Conservation (phyloP, 2,797 vertebrate genomes). For the Astyanax mexicanus region DNA sequence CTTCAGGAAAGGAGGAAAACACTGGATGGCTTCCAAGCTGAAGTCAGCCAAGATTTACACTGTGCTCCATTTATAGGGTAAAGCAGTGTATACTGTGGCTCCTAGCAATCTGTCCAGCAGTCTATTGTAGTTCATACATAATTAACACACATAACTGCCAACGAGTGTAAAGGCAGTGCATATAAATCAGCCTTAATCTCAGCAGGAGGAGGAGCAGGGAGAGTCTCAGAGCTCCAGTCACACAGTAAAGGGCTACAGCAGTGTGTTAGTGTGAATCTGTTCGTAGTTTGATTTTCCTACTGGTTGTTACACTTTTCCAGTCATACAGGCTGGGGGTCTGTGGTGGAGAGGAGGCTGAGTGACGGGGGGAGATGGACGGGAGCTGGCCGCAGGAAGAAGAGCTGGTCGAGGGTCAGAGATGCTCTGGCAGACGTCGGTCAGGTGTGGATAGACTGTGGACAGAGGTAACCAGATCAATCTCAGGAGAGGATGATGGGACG, state of each 20-base stretch:
- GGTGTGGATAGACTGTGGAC: conserved; percentile 81
- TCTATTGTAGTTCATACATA: not conserved
- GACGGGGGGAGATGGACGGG: not conserved
- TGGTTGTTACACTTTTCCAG: too few relatives aligned
- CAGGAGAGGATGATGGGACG: conserved; percentile 79
- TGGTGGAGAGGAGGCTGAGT: too few relatives aligned
- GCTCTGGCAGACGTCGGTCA: conserved; percentile 78
- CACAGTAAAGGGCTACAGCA: too few relatives aligned
- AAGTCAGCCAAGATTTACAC: conserved; percentile 21
- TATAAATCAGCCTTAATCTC: not conserved
- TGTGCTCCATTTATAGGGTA: not conserved
- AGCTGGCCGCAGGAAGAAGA: conserved; percentile 70
- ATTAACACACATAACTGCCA: not conserved
- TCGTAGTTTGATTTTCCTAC: too few relatives aligned
- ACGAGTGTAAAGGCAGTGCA: not conserved
- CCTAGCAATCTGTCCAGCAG: not conserved
- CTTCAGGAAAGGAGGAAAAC: not conserved
- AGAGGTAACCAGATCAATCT: conserved; percentile 81
- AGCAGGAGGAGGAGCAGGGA: too few relatives aligned
- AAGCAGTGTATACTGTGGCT: not conserved
- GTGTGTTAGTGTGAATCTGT: too few relatives aligned
- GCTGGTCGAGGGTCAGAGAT: conserved; percentile 80
- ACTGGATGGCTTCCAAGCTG: conserved; percentile 31
- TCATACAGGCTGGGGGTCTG: too few relatives aligned
- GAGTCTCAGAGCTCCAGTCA: too few relatives aligned